Percentiles rank a stretch among this genome's conserved stretches.
These are phyloP conservation scores for Oligia latruncula DNA, from an alignment of 2,888 invertebrate genomes.

Conservation along the genomic window DNA sequence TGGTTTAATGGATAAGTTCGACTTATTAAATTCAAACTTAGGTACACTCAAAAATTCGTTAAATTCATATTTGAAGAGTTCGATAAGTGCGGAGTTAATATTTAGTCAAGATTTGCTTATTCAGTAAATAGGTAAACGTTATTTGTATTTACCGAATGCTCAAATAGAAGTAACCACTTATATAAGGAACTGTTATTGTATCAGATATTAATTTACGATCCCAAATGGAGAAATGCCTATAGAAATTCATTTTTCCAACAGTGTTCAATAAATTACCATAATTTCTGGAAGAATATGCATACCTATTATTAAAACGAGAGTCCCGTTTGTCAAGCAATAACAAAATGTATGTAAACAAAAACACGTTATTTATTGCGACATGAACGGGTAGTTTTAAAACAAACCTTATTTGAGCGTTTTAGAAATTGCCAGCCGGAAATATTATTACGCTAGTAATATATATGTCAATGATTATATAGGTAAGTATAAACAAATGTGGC, in stretches of 20 bases:
- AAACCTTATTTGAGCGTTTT: neutral
- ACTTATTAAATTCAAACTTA: neutral
- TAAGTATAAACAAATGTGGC: neutral
- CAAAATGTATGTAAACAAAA: constrained; percentile 43
- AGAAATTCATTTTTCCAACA: neutral
- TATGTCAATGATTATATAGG: no score
- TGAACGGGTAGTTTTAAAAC: constrained; percentile 33
- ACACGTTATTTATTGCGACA: neutral
- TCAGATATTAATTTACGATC: neutral
- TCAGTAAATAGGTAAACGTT: neutral
- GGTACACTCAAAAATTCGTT: neutral
- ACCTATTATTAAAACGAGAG: no score
- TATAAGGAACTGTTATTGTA: neutral
- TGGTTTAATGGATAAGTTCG: neutral
- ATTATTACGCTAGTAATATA: no score
- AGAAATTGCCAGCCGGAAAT: neutral
- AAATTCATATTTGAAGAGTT: constrained; percentile 29
- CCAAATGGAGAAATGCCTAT: neutral
- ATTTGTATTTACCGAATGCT: constrained; percentile 1
- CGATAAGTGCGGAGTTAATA: constrained; percentile 30
- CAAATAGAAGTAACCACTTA: neutral
- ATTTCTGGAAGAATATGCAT: neutral
- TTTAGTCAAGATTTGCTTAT: constrained; percentile 12
- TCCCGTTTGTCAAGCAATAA: no score
- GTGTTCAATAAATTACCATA: neutral